Base-by-base conservation (phyloP, 2,888 invertebrate genomes). In the Phrixothrix hirtus region DNA sequence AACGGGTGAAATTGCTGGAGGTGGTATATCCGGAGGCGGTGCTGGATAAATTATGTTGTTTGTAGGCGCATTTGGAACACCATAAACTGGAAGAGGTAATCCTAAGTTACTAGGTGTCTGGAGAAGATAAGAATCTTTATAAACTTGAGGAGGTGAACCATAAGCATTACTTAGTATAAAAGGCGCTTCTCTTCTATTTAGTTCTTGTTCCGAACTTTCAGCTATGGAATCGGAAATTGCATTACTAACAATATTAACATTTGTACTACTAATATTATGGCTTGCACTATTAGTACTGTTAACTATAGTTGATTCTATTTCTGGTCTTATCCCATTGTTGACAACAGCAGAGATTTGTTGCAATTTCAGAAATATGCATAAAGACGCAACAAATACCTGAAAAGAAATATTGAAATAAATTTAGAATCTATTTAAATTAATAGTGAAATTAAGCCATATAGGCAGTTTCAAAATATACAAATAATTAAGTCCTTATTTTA, bases 31-130 rank as follows among this genome's bases (percentile, higher is more conserved):
- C 14, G 79, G 77, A 2, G 78, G 76, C 21, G 78, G 79, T 36
- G 71, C 72, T n/a, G 77, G 77, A 63, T 77, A 78, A 34, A 76
- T 67, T 21, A 75, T 56, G 46, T 74, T 76, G 57, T 73, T 74
- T 2, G 71, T 66, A 5, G 77, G 75, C 34, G 75, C 70, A 54
- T 81, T 78, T 2, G 83, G 83, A 0, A 79, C 80, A 43, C 83
- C 83, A 65, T 84, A 84, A 0, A 84, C 77, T 11, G 83, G 83
- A 1, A 79, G 75, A 1, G 83, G 83, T 9, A 77, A 72, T 48
- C 80, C 81, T 72, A 77, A 66, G 75, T 81, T 77, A 42, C 69
- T 66, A 25, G 66, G 61, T 27, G 60, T 56, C 55, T 74, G 57
- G 27, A 74, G 71, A 17, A 70, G 62, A 52, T 76, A 73, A 0